A percentile compares a stretch with the other conserved stretches of the same genome.
Evolutionary conservation across 2,797 vertebrate genomes (phyloP).

Genomic region (Sorex maritimensis): DNA sequence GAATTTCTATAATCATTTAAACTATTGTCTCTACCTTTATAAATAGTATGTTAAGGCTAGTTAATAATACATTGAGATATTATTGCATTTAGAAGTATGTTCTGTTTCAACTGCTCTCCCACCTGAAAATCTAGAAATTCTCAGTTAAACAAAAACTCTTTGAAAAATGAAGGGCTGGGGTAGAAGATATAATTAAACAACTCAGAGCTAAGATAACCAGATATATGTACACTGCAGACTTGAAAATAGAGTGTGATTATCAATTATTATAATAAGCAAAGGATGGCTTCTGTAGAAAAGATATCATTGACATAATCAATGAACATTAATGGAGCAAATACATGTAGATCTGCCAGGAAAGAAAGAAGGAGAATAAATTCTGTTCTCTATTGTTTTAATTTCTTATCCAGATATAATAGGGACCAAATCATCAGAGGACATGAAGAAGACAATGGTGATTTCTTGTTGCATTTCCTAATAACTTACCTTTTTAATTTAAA

Average conservation of each 20-base stretch:
- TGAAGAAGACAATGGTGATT: too few relatives aligned
- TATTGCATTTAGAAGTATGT: not conserved
- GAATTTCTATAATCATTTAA: not conserved
- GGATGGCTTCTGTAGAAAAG: not conserved
- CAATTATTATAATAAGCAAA: not conserved
- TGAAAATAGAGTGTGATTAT: not conserved
- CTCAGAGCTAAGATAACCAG: not conserved
- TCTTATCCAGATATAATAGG: too few relatives aligned
- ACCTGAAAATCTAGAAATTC: not conserved
- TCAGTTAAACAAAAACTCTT: too few relatives aligned
- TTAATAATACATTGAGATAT: not conserved
- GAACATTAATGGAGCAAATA: not conserved
- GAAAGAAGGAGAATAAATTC: too few relatives aligned
- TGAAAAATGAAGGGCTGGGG: not conserved
- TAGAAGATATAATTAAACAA: not conserved
- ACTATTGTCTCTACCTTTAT: not conserved
- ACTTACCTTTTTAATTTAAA: too few relatives aligned
- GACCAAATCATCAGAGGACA: too few relatives aligned
- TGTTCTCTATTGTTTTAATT: too few relatives aligned
- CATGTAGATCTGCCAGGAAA: too few relatives aligned
- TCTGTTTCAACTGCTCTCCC: not conserved
- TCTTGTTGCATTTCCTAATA: too few relatives aligned
- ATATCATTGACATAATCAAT: not conserved
- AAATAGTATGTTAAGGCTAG: not conserved
- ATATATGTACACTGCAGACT: not conserved